A percentile compares a stretch with the other conserved stretches of the same genome.
These are phyloP conservation scores for Diadema setosum DNA, from an alignment of 35 echinoderm and acorn worm species.

Conservation along the genomic window DNA sequence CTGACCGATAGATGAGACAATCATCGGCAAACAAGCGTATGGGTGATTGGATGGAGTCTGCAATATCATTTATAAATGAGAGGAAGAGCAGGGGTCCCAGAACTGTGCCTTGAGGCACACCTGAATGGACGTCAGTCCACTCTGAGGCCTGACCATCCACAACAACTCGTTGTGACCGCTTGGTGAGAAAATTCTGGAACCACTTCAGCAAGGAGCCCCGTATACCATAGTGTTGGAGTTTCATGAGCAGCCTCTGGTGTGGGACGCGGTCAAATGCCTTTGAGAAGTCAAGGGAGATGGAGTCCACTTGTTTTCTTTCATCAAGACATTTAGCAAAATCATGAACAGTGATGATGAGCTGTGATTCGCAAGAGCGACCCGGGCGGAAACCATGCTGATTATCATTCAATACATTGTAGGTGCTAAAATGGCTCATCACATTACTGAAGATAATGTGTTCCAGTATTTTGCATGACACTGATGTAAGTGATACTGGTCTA, in stretches of 20 bases:
- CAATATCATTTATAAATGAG: slow-evolving; percentile 50
- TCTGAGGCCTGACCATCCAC: slow-evolving; percentile 49
- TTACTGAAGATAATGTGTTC: neutral
- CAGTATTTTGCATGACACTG: neutral
- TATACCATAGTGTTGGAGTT: slow-evolving; percentile 26
- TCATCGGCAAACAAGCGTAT: slow-evolving; percentile 68
- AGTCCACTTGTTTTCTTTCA: neutral
- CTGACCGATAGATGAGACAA: slow-evolving; percentile 48
- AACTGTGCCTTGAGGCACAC: slow-evolving; percentile 71
- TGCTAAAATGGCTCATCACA: too few species aligned
- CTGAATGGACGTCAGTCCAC: slow-evolving; percentile 33
- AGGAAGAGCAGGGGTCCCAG: slow-evolving; percentile 55
- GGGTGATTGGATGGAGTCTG: neutral
- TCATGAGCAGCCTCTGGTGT: neutral
- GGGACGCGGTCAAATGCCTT: slow-evolving; percentile 24
- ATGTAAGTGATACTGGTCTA: neutral
- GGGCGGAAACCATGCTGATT: too few species aligned
- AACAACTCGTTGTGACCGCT: slow-evolving; percentile 42
- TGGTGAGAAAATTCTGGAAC: slow-evolving; percentile 34
- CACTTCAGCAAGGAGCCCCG: slow-evolving; percentile 23
- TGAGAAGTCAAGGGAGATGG: neutral
- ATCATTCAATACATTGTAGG: too few species aligned
- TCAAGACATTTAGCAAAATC: neutral
- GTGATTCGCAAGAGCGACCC: slow-evolving; percentile 5
- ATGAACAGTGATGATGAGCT: neutral